These are phyloP conservation scores for Wiebesia pumilae DNA, from an alignment of 1,140 invertebrate species.

Conservation along the genomic window DNA sequence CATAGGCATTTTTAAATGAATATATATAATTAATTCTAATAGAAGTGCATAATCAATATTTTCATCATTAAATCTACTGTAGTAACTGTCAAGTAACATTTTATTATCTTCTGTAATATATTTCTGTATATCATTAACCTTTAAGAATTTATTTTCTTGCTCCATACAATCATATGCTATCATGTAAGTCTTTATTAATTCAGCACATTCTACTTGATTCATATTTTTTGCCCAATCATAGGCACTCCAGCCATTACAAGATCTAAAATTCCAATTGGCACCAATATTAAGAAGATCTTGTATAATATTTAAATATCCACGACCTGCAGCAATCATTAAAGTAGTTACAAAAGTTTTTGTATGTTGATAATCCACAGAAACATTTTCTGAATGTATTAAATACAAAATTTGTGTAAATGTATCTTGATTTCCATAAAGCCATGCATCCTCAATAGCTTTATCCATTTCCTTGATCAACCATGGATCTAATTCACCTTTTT, in stretches of 20 bases:
- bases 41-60: slow-evolving; percentile 83
- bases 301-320: slow-evolving; percentile 79
- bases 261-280: slow-evolving; percentile 80
- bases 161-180: slow-evolving; percentile 67
- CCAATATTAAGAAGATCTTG: slow-evolving; percentile 83
- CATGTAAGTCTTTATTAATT: slow-evolving; percentile 74
- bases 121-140: slow-evolving; percentile 70
- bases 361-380: slow-evolving; percentile 81
- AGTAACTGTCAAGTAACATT: slow-evolving; percentile 78
- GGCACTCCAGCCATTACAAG: slow-evolving; percentile 83
- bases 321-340: slow-evolving; percentile 84
- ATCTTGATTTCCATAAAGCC: slow-evolving; percentile 78
- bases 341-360: slow-evolving; percentile 81
- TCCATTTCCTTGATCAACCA: slow-evolving; percentile 79
- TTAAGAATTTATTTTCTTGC: slow-evolving; percentile 65
- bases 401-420: slow-evolving; percentile 83
- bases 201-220: slow-evolving; percentile 77
- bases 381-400: slow-evolving; percentile 83
- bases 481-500: slow-evolving; percentile 76
- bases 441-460: slow-evolving; percentile 77
- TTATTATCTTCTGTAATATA: slow-evolving; percentile 79
- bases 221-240: slow-evolving; percentile 83
- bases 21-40: slow-evolving; percentile 78
- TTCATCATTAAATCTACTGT: slow-evolving; percentile 76
- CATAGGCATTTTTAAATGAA: slow-evolving; percentile 77